These are phyloP conservation scores for Gisinianus flammeolus DNA, from an alignment of 2,888 invertebrate genomes.

Conservation along the genomic window DNA sequence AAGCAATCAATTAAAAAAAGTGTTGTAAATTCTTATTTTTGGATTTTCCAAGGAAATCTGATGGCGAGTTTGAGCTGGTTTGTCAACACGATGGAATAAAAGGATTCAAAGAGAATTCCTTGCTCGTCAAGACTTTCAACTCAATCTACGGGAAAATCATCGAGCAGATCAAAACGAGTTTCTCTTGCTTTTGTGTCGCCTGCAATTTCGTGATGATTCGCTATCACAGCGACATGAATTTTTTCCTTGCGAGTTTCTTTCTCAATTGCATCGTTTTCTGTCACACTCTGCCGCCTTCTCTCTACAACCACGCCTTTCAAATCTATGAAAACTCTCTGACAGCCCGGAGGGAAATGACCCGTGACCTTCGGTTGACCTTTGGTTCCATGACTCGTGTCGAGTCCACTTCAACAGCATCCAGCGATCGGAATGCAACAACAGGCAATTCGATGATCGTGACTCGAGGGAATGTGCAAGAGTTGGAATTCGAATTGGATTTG, in stretches of 20 bases:
- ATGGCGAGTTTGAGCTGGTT: no score
- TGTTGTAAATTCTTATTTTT: no score
- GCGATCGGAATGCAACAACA: neutral
- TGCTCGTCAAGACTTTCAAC: neutral
- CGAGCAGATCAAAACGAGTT: neutral
- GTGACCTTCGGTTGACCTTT: neutral
- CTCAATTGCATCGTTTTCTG: neutral
- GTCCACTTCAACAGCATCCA: neutral
- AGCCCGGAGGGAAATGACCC: neutral
- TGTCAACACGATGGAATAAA: no score
- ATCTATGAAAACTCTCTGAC: neutral
- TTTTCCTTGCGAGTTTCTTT: neutral
- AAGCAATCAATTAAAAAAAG: no score
- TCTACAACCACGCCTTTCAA: slow-evolving; percentile 12
- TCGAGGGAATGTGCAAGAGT: neutral
- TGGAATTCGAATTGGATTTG: no score
- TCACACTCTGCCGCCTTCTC: neutral
- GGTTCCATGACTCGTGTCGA: neutral
- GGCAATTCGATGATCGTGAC: neutral
- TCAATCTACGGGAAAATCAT: neutral
- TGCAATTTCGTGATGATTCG: neutral
- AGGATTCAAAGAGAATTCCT: neutral
- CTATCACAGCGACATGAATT: neutral
- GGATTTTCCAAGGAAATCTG: no score
- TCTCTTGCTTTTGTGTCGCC: neutral